These are phyloP conservation scores for Leucosticte australis DNA, from an alignment of 2,113 vertebrate genomes.

Conservation along the genomic window DNA sequence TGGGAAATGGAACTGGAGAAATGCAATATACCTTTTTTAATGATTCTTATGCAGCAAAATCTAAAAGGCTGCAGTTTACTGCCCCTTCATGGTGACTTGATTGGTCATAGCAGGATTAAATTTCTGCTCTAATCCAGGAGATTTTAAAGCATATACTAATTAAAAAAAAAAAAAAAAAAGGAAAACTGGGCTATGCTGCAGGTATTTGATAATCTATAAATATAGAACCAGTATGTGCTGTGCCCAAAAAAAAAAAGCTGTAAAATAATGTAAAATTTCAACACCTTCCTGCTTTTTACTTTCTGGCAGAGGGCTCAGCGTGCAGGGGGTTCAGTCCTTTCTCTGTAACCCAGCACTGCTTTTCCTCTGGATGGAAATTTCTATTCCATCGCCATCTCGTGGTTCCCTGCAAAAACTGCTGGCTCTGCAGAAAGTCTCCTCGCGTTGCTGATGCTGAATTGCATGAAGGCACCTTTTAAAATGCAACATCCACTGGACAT, in stretches of 20 bases:
- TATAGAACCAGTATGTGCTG: background rate
- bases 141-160: background rate
- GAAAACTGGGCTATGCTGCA: background rate
- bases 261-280: background rate
- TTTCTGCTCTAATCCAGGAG: background rate
- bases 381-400: conserved; percentile 55
- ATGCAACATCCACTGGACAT: background rate
- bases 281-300: background rate
- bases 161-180: too few species aligned
- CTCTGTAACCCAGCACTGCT: background rate
- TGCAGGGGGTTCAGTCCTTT: background rate
- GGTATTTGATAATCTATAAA: background rate
- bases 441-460: rapidly evolving
- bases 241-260: too few species aligned
- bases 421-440: background rate
- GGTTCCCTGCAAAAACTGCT: background rate
- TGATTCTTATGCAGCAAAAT: rapidly evolving
- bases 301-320: background rate
- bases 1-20: background rate
- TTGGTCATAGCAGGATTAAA: background rate
- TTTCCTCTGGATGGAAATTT: background rate
- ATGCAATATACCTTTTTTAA: background rate
- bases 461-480: background rate
- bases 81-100: background rate
- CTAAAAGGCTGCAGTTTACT: background rate